phyloP scores from a whole-genome alignment of 2,888 invertebrate species.

The Opisthograptis luteolata region DNA sequence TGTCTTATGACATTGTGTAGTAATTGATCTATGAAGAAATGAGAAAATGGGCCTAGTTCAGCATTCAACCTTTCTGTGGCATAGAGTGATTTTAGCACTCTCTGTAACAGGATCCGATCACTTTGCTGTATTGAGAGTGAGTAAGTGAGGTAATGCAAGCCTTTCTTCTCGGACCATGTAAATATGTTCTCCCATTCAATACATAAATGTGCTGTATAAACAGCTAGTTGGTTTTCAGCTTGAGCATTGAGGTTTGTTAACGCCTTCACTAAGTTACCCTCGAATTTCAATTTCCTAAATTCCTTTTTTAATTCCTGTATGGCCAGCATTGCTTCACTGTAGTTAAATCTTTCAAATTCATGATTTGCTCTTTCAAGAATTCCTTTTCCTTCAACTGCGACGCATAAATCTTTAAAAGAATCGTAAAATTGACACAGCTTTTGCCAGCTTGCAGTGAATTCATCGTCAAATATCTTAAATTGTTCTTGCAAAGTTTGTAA shows the following conservation, averaged over 20 bases:
- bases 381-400: conserved; percentile 61
- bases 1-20: conserved; percentile 71
- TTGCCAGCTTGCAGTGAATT: conserved; percentile 53
- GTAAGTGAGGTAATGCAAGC: conserved; percentile 63
- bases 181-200: conserved; percentile 77
- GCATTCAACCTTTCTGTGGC: conserved; percentile 68
- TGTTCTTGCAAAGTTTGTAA: conserved; percentile 50
- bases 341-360: conserved; percentile 67
- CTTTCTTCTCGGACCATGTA: conserved; percentile 68
- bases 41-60: conserved; percentile 71
- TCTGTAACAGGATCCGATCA: conserved; percentile 67
- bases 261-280: conserved; percentile 61
- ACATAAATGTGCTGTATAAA: conserved; percentile 71
- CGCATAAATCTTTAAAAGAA: conserved; percentile 57
- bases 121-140: conserved; percentile 72
- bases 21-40: conserved; percentile 71
- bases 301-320: conserved; percentile 56
- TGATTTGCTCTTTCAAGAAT: conserved; percentile 67
- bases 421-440: conserved; percentile 56
- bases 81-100: conserved; percentile 70
- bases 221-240: conserved; percentile 68
- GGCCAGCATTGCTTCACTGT: conserved; percentile 62
- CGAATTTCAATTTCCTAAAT: conserved; percentile 58
- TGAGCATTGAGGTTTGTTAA: conserved; percentile 60
- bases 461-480: conserved; percentile 54